phyloP scores from a whole-genome alignment of 2,888 invertebrate species.

The Shargacucullia verbasci region DNA sequence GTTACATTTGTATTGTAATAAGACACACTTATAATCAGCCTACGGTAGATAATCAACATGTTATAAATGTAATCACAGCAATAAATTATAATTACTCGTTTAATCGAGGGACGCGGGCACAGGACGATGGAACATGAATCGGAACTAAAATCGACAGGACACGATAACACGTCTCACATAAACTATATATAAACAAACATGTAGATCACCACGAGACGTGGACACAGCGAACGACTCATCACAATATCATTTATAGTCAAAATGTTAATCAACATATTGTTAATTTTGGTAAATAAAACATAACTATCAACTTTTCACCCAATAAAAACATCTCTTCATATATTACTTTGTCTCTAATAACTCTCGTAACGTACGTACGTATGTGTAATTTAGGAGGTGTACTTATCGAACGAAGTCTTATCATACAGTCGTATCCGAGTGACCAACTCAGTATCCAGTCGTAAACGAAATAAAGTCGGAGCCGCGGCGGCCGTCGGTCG shows the following conservation, averaged over 20 bases:
- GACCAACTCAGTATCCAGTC: conserved; percentile 85
- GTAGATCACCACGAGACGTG: conserved; percentile 62
- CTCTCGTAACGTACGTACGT: conserved; percentile 82
- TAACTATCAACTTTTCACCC: conserved; percentile 83
- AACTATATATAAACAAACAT: conserved; percentile 81
- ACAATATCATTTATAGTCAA: conserved; percentile 71
- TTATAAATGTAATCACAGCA: conserved; percentile 88
- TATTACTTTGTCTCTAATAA: conserved; percentile 85
- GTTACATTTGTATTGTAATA: conserved; percentile 41
- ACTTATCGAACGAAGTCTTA: conserved; percentile 81
- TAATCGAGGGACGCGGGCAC: conserved; percentile 74
- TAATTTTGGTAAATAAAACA: conserved; percentile 87
- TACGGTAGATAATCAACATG: conserved; percentile 71
- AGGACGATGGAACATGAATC: conserved; percentile 79
- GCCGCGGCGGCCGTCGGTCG: conserved; percentile 60
- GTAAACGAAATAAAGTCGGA: conserved; percentile 74
- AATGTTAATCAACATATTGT: conserved; percentile 76
- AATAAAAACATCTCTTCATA: conserved; percentile 87
- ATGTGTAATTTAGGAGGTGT: conserved; percentile 78
- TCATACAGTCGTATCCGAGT: conserved; percentile 82
- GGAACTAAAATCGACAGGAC: conserved; percentile 80
- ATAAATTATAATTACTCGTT: conserved; percentile 83
- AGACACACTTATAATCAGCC: conserved; percentile 53
- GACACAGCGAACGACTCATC: conserved; percentile 64
- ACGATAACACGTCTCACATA: conserved; percentile 81